Evolutionary conservation across 1,140 invertebrate species (phyloP), one percentile per base, ranked within the genome.

Genomic region (Cecropterus lyciades): DNA sequence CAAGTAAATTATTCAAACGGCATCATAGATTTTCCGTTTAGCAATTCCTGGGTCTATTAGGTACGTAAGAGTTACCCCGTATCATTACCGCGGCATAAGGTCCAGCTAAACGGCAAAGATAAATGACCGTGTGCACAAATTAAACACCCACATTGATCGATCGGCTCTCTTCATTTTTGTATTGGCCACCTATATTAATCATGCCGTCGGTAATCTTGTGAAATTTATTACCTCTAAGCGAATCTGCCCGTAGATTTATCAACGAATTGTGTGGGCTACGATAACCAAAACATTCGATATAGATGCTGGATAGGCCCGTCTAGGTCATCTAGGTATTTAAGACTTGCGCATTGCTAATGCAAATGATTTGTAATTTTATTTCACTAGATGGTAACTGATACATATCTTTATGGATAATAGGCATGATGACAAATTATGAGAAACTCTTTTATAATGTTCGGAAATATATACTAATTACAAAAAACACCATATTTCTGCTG

Each of bases 171-270:
- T 88, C 83, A 91, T 91, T 91, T 91, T 91, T 91, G 86, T 89
- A 73, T 70, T 53, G 46, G 69, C 68, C 71, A 62, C 70, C 70
- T 82, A 77, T 91, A 91, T 91, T 87, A 91, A 91, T 91, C 84
- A 87, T 78, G 53, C 69, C 57, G 76, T 75, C 80, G 83, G 85
- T 83, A 84, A 89, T 89, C 85, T 88, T 80, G 80, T 82, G 85
- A 87, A 84, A 91, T 91, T 91, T 91, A 91, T 89, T 91, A 89
- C 84, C 80, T 88, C 80, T 84, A 87, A 89, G 88, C 82, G 85
- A 91, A 91, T 91, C 86, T 89, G 75, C 80, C 70, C 64, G 73
- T 75, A 82, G 75, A 86, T 90, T 85, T 82, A 90, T 90, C 82
- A 89, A 90, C 86, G 57, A 78, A 84, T 79, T 88, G 85, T 91